These are phyloP conservation scores for Lordiphosa mommai DNA, from an alignment of 1,140 invertebrate genomes.

Conservation along the genomic window DNA sequence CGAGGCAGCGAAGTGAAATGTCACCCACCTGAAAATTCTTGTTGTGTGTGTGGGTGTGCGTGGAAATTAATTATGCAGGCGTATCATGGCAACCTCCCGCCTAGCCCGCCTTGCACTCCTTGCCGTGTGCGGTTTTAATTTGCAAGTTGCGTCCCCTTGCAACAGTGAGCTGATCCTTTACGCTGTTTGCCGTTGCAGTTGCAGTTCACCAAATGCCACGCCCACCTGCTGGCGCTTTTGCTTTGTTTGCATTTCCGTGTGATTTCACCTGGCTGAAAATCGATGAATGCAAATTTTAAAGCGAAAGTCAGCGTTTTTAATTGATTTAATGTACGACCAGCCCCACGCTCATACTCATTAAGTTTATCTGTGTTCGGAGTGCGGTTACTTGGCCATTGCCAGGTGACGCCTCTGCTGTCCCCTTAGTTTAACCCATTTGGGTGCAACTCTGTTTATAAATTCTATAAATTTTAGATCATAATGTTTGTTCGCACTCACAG, in stretches of 20 bases:
- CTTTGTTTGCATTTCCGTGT: constrained; percentile 47
- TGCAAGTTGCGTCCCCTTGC: constrained; percentile 39
- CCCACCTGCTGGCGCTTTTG: constrained; percentile 18
- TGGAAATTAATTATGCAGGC: constrained; percentile 73
- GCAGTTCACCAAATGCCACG: constrained; percentile 16
- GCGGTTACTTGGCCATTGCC: constrained; percentile 21
- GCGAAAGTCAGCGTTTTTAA: constrained; percentile 33
- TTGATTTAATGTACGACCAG: constrained; percentile 19
- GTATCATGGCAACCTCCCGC: constrained; percentile 62
- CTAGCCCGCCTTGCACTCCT: not conserved
- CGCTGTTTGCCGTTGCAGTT: constrained; percentile 28
- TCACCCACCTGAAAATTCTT: constrained; percentile 37
- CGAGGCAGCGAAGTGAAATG: constrained; percentile 15
- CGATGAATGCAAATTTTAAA: constrained; percentile 28
- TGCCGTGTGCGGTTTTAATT: constrained; percentile 69
- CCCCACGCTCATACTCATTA: not conserved
- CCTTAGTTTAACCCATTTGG: constrained; percentile 51
- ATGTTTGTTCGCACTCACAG: constrained; percentile 32
- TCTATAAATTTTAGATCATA: constrained; percentile 78
- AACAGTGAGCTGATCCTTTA: constrained; percentile 51
- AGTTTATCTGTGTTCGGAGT: constrained; percentile 8
- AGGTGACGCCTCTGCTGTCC: constrained; percentile 21
- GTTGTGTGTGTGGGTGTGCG: constrained; percentile 12
- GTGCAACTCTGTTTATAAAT: constrained; percentile 61
- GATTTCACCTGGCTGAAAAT: constrained; percentile 55